These are phyloP conservation scores for Clarias laeviceps DNA, from an alignment of 2,797 vertebrate species.

Conservation along the genomic window DNA sequence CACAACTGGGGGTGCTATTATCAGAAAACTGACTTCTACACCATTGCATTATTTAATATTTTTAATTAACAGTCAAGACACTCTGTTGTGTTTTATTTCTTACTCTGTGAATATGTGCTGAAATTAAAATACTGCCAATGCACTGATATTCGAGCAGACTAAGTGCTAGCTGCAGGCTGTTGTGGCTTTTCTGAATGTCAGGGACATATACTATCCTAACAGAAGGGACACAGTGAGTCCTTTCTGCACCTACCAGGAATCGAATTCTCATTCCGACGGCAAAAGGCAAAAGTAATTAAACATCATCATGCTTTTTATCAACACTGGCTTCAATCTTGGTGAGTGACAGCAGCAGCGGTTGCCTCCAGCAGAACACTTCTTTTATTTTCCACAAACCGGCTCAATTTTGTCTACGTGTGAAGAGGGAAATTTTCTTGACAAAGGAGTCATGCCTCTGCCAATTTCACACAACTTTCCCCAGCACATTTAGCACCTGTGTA, in stretches of 20 bases:
- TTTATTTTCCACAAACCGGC: not conserved
- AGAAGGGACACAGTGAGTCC: not conserved
- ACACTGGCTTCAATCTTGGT: constrained; percentile 17
- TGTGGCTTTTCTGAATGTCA: not conserved
- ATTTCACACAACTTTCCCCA: constrained; percentile 44
- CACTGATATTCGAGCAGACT: not conserved
- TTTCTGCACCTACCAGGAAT: constrained; percentile 19
- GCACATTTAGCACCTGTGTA: constrained; percentile 31
- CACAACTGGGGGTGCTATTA: not conserved
- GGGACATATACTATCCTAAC: not conserved
- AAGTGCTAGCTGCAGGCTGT: not conserved
- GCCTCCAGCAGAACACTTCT: not conserved
- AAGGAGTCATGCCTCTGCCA: constrained; percentile 21
- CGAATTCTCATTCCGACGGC: constrained; percentile 14
- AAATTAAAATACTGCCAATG: not conserved
- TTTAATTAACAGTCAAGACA: not conserved
- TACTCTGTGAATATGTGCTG: not conserved
- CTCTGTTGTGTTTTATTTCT: not conserved
- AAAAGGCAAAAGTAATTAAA: constrained; percentile 29
- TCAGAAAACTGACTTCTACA: not conserved
- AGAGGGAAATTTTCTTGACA: constrained; percentile 17
- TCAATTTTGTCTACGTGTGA: constrained; percentile 1
- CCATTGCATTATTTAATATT: not conserved
- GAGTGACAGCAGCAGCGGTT: constrained; percentile 23
- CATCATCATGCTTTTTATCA: constrained; percentile 30